Evolutionary conservation across 1,140 invertebrate genomes (phyloP), one percentile per base, ranked within the genome.

Genomic region (Scaptodrosophila lebanonensis): DNA sequence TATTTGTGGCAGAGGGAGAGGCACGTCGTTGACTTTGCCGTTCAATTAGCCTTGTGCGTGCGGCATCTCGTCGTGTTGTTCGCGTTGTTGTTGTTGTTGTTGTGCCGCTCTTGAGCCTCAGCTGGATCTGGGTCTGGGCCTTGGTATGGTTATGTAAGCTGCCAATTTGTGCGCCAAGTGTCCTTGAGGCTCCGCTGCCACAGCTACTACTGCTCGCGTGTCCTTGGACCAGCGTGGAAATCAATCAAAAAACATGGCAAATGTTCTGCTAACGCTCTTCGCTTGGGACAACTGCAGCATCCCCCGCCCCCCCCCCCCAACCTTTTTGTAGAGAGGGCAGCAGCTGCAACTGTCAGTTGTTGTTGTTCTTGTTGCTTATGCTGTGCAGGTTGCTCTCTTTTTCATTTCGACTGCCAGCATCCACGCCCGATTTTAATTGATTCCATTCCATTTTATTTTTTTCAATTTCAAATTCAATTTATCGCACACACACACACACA

Each of bases 381-480:
- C n/a, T n/a, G n/a, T n/a, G n/a, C n/a, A n/a, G n/a, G n/a, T n/a
- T n/a, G n/a, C n/a, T n/a, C n/a, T n/a, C n/a, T n/a, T n/a, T n/a
- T n/a, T n/a, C n/a, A n/a, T n/a, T n/a, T n/a, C n/a, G n/a, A n/a
- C n/a, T 20, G 8, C 16, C n/a, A 20, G 12, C 43, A 38, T 12
- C 20, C 30, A 1, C 3, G 8, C 12, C 12, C 2, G 11, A 17
- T 11, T 35, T 9, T 9, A 11, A 4, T 17, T n/a, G 33, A 38
- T 16, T 25, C 9, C 1, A 1, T 17, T 33, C 15, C 17, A 40
- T 49, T 49, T 39, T 32, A 47, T 27, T 53, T 9, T 29, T 67
- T 57, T 57, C 47, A 61, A 71, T 70, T 76, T 66, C 43, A 61
- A 77, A 71, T 67, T 77, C 38, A 77, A 77, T 76, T 76, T 75